A percentile compares a stretch with the other conserved stretches of the same genome.
These are phyloP conservation scores for Apteryx mantelli DNA, from an alignment of 2,113 vertebrate genomes.

Conservation along the genomic window DNA sequence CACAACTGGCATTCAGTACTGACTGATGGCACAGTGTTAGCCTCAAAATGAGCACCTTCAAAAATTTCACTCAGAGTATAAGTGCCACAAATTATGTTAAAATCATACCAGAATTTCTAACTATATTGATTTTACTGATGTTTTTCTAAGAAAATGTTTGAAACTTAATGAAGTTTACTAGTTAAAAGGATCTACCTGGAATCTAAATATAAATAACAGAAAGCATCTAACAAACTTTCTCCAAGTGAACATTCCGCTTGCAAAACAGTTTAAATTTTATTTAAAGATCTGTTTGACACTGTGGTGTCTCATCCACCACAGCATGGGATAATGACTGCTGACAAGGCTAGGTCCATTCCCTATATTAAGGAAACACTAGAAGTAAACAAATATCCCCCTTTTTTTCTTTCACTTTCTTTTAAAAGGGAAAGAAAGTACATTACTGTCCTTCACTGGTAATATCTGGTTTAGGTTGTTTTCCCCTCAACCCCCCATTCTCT, in stretches of 20 bases:
- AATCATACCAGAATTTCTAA: not conserved
- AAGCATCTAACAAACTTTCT: not conserved
- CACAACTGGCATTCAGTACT: not conserved
- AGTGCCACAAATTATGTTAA: not conserved
- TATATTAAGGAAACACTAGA: not conserved
- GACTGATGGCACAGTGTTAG: not conserved
- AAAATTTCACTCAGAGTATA: constrained; percentile 1
- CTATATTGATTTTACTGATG: not conserved
- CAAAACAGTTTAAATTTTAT: not conserved
- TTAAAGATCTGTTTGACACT: not conserved
- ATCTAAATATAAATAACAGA: not conserved
- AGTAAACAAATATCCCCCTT: not conserved
- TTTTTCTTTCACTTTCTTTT: not conserved
- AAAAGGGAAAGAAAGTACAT: constrained; percentile 35
- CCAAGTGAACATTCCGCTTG: not conserved
- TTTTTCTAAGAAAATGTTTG: not conserved
- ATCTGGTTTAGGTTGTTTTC: not conserved
- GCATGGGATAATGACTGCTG: not conserved
- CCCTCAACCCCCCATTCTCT: not conserved
- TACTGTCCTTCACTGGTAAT: constrained; percentile 4
- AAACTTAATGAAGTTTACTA: not conserved
- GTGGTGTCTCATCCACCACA: not conserved
- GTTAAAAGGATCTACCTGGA: not conserved
- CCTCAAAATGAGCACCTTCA: not conserved
- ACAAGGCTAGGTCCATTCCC: not conserved